A percentile compares a stretch with the other conserved stretches of the same genome.
phyloP scores from a whole-genome alignment of 2,113 vertebrate genomes.

The Merops nubicus region DNA sequence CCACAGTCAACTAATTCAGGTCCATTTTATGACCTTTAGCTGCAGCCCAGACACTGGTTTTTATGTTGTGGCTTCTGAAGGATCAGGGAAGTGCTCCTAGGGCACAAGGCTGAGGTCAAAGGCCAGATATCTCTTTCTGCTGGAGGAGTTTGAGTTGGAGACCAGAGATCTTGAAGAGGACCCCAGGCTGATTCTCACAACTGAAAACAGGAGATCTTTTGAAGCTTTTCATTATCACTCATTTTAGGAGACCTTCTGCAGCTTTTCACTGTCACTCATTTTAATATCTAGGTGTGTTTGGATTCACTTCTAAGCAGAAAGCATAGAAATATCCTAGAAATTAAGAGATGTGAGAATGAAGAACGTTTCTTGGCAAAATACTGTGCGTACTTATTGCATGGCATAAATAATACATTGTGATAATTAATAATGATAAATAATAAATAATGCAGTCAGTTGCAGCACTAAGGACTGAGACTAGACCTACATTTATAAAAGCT shows the following conservation, averaged over 20 bases:
- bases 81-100: not conserved
- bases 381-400: slow-evolving; percentile 46
- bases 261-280: not conserved
- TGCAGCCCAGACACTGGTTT: not conserved
- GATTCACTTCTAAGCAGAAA: slow-evolving; percentile 54
- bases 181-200: not conserved
- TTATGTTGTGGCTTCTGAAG: not conserved
- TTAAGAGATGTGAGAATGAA: slow-evolving; percentile 46
- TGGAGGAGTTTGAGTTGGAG: not conserved
- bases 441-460: slow-evolving; percentile 64
- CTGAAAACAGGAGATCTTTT: not conserved
- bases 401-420: slow-evolving; percentile 66
- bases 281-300: not conserved
- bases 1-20: not conserved
- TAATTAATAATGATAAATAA: slow-evolving; percentile 74
- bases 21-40: not conserved
- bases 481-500: slow-evolving; percentile 39
- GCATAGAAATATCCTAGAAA: slow-evolving; percentile 6
- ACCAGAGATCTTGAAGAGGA: not conserved
- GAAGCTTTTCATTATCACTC: not conserved
- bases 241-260: not conserved
- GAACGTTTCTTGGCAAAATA: slow-evolving; percentile 55
- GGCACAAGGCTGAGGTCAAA: not conserved
- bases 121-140: not conserved
- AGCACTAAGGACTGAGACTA: slow-evolving; percentile 9